Base-by-base conservation (phyloP, 2,113 vertebrate genomes). In the Todiramphus chloris region DNA sequence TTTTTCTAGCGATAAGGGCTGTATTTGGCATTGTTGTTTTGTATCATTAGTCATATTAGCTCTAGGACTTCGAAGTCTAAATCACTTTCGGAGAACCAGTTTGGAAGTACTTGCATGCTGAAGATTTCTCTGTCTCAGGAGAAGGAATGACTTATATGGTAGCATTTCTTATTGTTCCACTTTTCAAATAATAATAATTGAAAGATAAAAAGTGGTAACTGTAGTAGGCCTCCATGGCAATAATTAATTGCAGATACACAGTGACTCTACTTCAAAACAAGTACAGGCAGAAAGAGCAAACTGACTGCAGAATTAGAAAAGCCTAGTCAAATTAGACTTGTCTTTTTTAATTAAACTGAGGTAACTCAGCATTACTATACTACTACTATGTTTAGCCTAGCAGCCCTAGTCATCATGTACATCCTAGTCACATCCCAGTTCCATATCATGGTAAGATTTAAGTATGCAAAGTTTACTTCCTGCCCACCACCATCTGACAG, bases 171-270 rank as follows among this genome's bases (percentile, higher is more conserved):
- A 51, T 78, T 91, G 63, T 69, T 94, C 64, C 67, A 28, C 83
- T 95, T 96, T 87, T 43, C 58, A 70, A 87, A 88, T 94, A 60
- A 58, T 41, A 77, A 79, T 70, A 91, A 91, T 44, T 93, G 46
- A n/a, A 96, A 82, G 66, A 93, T 94, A 43, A 72, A 68, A 92
- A 83, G 66, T 79, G 78, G 82, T 94, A 79, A 77, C 60, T 19
- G 15, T 43, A 50, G 35, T 72, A 56, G 33, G 31, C 59, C 35
- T 87, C 59, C 39, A 2, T 66, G 70, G 60, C 53, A 48, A 39
- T 89, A 81, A 60, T 56, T 80, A 87, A 72, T 60, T 87, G 46
- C 53, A 77, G 41, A n/a, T 81, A 87, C 37, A 27, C 63, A 91
- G 20, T 68, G 51, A 60, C 28, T 35, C 5, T 39, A 56, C 64